phyloP scores from a whole-genome alignment of 2,888 invertebrate genomes.

The Chymomyza fuscimana region DNA sequence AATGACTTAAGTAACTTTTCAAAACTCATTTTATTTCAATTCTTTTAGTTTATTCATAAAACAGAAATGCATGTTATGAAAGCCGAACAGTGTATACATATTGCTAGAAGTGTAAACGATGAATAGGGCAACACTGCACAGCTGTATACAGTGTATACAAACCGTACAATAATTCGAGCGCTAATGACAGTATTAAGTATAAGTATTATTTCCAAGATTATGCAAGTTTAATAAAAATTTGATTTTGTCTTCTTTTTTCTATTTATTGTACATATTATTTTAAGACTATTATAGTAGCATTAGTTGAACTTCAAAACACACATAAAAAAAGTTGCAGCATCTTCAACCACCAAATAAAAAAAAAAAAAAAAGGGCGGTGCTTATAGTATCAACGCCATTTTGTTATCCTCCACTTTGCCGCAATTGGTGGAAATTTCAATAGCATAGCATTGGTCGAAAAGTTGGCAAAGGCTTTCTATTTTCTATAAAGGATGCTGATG shows the following conservation, averaged over 20 bases:
- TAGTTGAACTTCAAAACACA: too few relatives aligned
- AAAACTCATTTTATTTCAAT: constrained; percentile 53
- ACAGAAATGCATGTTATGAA: constrained; percentile 58
- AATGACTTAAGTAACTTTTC: constrained; percentile 54
- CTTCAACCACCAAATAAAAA: neutral
- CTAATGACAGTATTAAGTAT: neutral
- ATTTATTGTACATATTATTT: neutral
- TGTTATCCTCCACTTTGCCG: constrained; percentile 18
- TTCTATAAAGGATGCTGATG: constrained; percentile 73
- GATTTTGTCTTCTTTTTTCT: too few relatives aligned
- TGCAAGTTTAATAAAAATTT: neutral
- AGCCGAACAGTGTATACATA: constrained; percentile 29
- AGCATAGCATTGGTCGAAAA: constrained; percentile 45
- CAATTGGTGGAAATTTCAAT: constrained; percentile 39
- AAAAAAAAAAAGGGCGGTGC: constrained; percentile 22
- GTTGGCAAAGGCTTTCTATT: constrained; percentile 51
- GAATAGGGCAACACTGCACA: constrained; percentile 12
- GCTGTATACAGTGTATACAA: constrained; percentile 3
- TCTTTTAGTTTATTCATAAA: neutral
- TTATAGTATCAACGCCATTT: constrained; percentile 52
- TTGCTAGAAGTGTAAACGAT: neutral
- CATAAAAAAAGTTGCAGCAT: neutral
- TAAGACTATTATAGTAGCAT: too few relatives aligned
- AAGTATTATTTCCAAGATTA: neutral
- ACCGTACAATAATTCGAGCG: too few relatives aligned